These are phyloP conservation scores for Graptemys geographica DNA, from an alignment of 2,797 vertebrate species.

Conservation along the genomic window DNA sequence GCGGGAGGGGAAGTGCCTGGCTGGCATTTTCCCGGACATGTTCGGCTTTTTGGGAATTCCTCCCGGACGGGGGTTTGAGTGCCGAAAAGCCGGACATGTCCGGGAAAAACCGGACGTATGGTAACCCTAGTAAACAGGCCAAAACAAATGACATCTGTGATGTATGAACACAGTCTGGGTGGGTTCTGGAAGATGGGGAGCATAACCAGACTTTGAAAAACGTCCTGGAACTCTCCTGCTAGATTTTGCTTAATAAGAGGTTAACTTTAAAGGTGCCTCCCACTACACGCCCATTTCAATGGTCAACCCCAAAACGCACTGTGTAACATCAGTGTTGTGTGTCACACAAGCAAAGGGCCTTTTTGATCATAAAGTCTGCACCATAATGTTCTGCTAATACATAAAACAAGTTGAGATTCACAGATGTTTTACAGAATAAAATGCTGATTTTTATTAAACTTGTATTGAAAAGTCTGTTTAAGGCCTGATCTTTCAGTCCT, in stretches of 20 bases:
- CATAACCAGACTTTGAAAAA: background rate
- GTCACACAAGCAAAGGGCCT: background rate
- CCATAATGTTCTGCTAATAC: background rate
- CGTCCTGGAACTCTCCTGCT: background rate
- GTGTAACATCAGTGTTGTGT: background rate
- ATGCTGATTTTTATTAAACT: background rate
- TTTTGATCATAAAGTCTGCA: background rate
- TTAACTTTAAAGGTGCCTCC: background rate
- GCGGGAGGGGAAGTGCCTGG: too few relatives aligned
- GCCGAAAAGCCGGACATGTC: too few relatives aligned
- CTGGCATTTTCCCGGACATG: too few relatives aligned
- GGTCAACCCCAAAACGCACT: background rate
- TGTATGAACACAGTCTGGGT: background rate
- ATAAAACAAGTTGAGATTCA: background rate
- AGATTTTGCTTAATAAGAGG: background rate
- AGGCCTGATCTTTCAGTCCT: background rate
- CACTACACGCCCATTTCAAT: background rate
- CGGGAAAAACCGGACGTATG: too few relatives aligned
- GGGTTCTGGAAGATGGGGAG: background rate
- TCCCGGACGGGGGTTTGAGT: too few relatives aligned
- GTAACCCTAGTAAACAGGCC: background rate
- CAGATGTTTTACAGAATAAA: background rate
- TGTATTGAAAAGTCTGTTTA: background rate
- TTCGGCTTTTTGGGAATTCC: too few relatives aligned
- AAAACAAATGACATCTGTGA: background rate